Conservation (phyloP, 2,888 invertebrate genomes). For the Andrena trimmerana region DNA sequence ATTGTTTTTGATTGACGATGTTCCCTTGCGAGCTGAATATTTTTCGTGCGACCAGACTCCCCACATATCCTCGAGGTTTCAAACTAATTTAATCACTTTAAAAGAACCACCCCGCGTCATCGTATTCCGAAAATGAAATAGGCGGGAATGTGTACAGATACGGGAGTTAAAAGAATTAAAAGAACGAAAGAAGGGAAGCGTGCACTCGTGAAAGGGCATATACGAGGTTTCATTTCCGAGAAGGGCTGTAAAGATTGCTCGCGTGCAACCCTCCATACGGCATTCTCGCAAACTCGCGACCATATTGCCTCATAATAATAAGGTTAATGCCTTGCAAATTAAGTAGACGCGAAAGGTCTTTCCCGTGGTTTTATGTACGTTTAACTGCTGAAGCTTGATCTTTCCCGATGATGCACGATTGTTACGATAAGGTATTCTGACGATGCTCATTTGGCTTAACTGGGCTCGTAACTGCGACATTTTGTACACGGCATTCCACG, state of each 20-base stretch:
- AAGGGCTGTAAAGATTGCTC: conserved; percentile 72
- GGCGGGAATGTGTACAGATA: neutral
- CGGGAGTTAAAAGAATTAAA: conserved; percentile 38
- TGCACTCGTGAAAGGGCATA: conserved; percentile 54
- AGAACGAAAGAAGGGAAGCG: conserved; percentile 43
- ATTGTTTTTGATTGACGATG: too few species aligned
- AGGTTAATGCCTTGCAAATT: conserved; percentile 72
- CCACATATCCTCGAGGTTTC: too few species aligned
- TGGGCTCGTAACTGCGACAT: neutral
- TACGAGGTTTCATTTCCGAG: conserved; percentile 71
- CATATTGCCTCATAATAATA: conserved; percentile 70
- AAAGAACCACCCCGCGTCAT: neutral
- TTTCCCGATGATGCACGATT: conserved; percentile 56
- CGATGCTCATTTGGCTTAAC: conserved; percentile 40
- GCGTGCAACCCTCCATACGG: conserved; percentile 65
- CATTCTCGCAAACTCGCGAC: conserved; percentile 59
- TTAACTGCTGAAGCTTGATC: conserved; percentile 65
- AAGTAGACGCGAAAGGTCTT: conserved; percentile 66
- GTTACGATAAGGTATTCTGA: conserved; percentile 43
- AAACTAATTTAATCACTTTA: conserved; percentile 1
- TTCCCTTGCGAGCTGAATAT: too few species aligned
- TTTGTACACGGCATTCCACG: neutral
- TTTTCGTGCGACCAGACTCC: neutral
- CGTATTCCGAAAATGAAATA: conserved; percentile 4
- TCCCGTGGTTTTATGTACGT: conserved; percentile 63